Evolutionary conservation across 2,888 invertebrate species (phyloP), one percentile per base, ranked within the genome.

Genomic region (Stenodera caucasica): DNA sequence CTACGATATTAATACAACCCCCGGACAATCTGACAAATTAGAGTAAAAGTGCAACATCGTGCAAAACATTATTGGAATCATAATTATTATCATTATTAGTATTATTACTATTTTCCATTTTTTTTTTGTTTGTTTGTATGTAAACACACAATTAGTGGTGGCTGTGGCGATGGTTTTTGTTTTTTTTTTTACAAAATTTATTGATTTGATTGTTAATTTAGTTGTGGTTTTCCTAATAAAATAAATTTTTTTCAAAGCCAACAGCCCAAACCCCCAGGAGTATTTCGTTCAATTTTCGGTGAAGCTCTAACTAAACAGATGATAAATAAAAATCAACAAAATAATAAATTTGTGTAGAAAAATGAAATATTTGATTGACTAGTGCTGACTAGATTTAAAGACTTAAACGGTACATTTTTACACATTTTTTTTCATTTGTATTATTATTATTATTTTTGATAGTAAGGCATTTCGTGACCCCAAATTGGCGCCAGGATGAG

Each of bases 391-490:
- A 79, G 77, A 77, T 72, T 76, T 76, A 77, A 72, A 70, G 68
- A 40, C 40, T 40, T 18, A 32, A 71, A 72, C 68, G 69, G 68
- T 71, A 68, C 70, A 72, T 70, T 67, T 69, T 59, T 60, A 58
- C 40, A 40, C 8, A 18, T 40, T 40, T 40, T 18, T 40, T 40
- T 18, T 35, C 14, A 35, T 35, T 35, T 14, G 6, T 35, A 35
- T 35, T 35, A 14, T 32, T 32, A 11, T 35, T 35, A 35, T 35
- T 35, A 40, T 40, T 40, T 40, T 40, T 40, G 40, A 40, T 67
- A 71, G 66, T 75, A 79, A 80, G 79, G 80, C 79, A 79, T 77
- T 76, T 74, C 76, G 79, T 77, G 78, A 76, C 75, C 70, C 68
- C 71, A 73, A 73, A 74, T 75, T 68, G 75, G 74, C 77, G 77